Evolutionary conservation across 2,797 vertebrate species (phyloP).

Genomic region (Adelosebastes latens): DNA sequence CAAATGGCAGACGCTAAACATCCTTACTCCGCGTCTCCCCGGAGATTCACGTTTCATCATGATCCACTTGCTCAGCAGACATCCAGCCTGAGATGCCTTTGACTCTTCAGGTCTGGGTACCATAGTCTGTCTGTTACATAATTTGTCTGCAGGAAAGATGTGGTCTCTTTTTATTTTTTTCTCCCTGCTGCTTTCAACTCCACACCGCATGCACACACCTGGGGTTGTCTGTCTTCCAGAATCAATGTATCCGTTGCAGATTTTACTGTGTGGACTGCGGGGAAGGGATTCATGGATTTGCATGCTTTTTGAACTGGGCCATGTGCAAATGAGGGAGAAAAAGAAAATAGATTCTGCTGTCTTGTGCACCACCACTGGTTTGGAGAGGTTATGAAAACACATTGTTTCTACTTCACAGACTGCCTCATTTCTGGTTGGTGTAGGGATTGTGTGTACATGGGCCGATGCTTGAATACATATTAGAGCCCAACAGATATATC

Average conservation of each 20-base stretch:
- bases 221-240: conserved; percentile 62
- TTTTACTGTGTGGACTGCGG: conserved; percentile 14
- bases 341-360: conserved; percentile 37
- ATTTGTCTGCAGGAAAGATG: conserved; percentile 67
- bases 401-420: conserved; percentile 52
- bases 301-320: conserved; percentile 55
- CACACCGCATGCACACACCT: conserved; percentile 35
- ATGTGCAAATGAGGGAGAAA: conserved; percentile 53
- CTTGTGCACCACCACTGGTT: conserved; percentile 38
- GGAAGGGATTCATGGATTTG: conserved; percentile 49
- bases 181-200: conserved; percentile 20
- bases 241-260: conserved; percentile 56
- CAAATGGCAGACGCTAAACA: conserved; percentile 42
- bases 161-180: background rate
- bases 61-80: conserved; percentile 74
- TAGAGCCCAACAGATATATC: background rate
- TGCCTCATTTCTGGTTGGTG: conserved; percentile 8
- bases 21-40: conserved; percentile 39
- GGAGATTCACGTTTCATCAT: conserved; percentile 71
- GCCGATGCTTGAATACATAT: background rate
- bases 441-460: background rate
- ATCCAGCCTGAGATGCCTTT: conserved; percentile 67
- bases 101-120: conserved; percentile 59
- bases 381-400: conserved; percentile 64
- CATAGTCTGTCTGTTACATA: conserved; percentile 58